Conservation (phyloP, 2,113 vertebrate genomes). For the Sander vitreus region DNA sequence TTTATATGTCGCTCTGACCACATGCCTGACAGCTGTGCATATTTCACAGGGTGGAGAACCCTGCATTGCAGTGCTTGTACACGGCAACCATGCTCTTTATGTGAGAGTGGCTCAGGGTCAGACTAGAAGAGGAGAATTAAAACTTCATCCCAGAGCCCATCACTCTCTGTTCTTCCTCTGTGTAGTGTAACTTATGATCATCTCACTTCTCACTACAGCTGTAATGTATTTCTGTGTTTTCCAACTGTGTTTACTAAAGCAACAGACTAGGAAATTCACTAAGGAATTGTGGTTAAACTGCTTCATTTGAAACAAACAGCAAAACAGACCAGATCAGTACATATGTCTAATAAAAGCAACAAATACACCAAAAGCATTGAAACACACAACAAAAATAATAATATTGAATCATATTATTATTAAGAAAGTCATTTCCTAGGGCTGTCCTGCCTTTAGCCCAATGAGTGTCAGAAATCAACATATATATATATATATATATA, state of each 20-base stretch:
- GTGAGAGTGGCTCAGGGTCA: slow-evolving; percentile 63
- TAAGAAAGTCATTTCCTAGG: slow-evolving; percentile 1
- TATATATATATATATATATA: no score
- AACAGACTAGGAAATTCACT: neutral
- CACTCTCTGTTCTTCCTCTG: slow-evolving; percentile 6
- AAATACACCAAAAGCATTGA: neutral
- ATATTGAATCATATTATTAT: neutral
- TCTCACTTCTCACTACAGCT: neutral
- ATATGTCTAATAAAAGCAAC: slow-evolving; percentile 7
- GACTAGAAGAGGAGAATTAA: slow-evolving; percentile 49
- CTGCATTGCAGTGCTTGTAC: slow-evolving; percentile 76
- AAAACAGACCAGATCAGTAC: neutral
- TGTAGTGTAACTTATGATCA: neutral
- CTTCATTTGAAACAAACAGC: slow-evolving; percentile 20
- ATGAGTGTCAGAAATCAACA: neutral
- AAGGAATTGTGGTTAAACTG: slow-evolving; percentile 8
- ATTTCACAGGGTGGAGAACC: slow-evolving; percentile 70
- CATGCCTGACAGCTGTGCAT: slow-evolving; percentile 71
- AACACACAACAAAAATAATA: no score
- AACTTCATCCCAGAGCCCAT: slow-evolving; percentile 30
- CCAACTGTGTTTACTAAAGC: slow-evolving; percentile 13
- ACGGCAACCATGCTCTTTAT: slow-evolving; percentile 57
- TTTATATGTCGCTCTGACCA: slow-evolving; percentile 44
- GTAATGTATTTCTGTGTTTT: slow-evolving; percentile 19
- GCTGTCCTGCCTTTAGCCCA: slow-evolving; percentile 5